Evolutionary conservation across 2,113 vertebrate species (phyloP), one percentile per base, ranked within the genome.

Genomic region (Eonycteris spelaea): DNA sequence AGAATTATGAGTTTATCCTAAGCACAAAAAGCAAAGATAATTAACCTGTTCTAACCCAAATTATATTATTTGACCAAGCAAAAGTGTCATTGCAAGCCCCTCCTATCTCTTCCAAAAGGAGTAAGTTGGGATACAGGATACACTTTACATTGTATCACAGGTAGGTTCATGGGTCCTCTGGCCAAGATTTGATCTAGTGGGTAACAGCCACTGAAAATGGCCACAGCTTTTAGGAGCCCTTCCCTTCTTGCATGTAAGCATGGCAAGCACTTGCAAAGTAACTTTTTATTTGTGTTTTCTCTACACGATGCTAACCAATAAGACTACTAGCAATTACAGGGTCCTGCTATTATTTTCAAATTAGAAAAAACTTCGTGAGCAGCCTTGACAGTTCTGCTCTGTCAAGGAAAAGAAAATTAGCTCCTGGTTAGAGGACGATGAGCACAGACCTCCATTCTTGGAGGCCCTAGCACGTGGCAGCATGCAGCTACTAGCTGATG

Each of bases 291-390:
- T 92, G 93, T 96, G 91, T 96, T 74, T 91, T 97, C 95, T 97
- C 93, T 35, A 43, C 48, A 30, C 7, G 1, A 82, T 92, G 93
- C 86, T 95, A 96, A 97, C 86, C 45, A 59, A 97, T 97, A 98
- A 98, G 83, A 90, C 94, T 97, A 94, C 95, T 96, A 95, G 97
- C 75, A 98, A 91, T 91, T 95, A 89, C 38, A 85, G 97, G 93
- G 55, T 85, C 96, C 73, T 96, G 94, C 63, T 98, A 84, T 94
- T 97, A 95, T 97, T 98, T 97, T 97, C 97, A 98, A 94, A 97
- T 98, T 96, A 97, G 92, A 90, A 98, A 93, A 88, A 63, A 90
- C 89, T 94, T 96, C 43, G 26, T 95, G 84, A 98, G 89, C 51
- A 95, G 90, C n/a, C 83, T 33, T 97, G 97, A 97, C 74, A 97